These are phyloP conservation scores for Hirundo rustica DNA, from an alignment of 2,797 vertebrate genomes.

Conservation along the genomic window DNA sequence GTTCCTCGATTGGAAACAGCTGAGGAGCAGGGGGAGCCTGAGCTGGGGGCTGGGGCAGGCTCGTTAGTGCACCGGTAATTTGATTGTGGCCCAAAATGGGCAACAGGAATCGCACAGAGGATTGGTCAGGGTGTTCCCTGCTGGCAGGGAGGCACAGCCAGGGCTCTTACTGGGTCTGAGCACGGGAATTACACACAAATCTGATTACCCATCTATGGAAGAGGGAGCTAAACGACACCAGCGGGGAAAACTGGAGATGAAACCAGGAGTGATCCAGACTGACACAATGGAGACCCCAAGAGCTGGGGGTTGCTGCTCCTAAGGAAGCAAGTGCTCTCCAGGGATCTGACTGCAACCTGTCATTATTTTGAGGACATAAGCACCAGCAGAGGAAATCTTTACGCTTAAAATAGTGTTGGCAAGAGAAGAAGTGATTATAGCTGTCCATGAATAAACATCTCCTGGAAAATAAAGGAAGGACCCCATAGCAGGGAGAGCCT, in stretches of 20 bases:
- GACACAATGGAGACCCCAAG: neutral
- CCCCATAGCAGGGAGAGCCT: slow-evolving; percentile 28
- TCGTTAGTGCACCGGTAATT: neutral
- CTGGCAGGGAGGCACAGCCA: neutral
- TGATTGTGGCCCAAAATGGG: neutral
- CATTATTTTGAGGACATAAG: neutral
- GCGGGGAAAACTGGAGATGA: neutral
- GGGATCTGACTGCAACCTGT: slow-evolving; percentile 14
- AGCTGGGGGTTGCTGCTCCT: neutral
- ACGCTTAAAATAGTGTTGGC: slow-evolving; percentile 58
- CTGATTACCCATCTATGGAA: neutral
- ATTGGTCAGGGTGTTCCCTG: neutral
- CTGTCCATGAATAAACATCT: slow-evolving; percentile 37
- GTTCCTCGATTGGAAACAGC: slow-evolving; percentile 35
- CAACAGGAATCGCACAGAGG: neutral
- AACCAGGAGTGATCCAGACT: neutral
- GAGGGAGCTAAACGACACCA: neutral
- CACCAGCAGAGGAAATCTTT: slow-evolving; percentile 44
- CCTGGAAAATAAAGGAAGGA: slow-evolving; percentile 59
- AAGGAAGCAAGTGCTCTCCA: neutral
- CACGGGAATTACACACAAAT: neutral
- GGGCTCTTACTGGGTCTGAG: neutral
- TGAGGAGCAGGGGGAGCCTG: slow-evolving; percentile 34
- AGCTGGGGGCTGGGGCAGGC: neutral
- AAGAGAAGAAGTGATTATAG: slow-evolving; percentile 46